These are phyloP conservation scores for Stichodactyla helianthus DNA, from an alignment of 64 coral and sea anemone genomes.

Conservation along the genomic window DNA sequence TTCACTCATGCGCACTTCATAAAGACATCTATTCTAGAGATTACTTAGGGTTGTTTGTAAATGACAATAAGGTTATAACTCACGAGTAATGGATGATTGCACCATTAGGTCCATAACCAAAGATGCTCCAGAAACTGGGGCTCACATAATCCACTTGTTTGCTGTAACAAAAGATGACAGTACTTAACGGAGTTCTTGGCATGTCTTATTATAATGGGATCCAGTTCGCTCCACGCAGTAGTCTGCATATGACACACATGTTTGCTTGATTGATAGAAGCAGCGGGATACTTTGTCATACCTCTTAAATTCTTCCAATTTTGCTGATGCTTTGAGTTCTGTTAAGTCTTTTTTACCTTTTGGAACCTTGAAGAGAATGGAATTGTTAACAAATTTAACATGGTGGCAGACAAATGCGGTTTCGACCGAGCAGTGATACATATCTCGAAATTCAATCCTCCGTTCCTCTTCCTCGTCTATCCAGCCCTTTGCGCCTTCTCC, in stretches of 20 bases:
- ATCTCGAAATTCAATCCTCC: no score
- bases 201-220: not conserved
- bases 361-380: constrained; percentile 39
- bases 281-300: not conserved
- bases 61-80: not conserved
- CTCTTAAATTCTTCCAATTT: constrained; percentile 92
- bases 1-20: not conserved
- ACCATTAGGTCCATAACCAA: constrained; percentile 72
- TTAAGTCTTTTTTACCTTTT: constrained; percentile 58
- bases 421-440: no score
- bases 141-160: constrained; percentile 63
- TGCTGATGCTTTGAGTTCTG: constrained; percentile 56
- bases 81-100: constrained; percentile 82
- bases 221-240: not conserved
- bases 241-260: no score
- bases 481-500: no score
- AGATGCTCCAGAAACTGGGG: constrained; percentile 59
- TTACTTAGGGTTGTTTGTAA: no score
- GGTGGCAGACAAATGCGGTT: no score
- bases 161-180: constrained; percentile 33
- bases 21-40: no score
- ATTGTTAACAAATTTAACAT: not conserved
- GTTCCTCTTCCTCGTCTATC: no score
- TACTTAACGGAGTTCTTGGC: not conserved
- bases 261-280: not conserved